These are phyloP conservation scores for Charina bottae DNA, from an alignment of 2,113 vertebrate species.

Conservation along the genomic window DNA sequence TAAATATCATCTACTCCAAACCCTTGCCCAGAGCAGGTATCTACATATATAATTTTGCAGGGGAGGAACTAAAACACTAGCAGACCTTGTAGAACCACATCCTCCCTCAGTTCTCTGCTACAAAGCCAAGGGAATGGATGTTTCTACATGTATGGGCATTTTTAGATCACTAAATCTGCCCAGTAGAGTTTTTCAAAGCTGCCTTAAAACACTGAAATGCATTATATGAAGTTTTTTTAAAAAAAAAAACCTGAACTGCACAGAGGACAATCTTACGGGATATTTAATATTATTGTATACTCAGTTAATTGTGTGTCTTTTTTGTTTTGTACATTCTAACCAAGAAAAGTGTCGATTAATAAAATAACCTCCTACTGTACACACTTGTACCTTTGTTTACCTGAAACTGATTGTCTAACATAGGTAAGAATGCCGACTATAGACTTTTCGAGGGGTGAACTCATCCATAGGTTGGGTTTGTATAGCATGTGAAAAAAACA, in stretches of 20 bases:
- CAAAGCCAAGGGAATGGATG: neutral
- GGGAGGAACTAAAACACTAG: neutral
- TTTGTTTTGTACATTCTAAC: conserved; percentile 42
- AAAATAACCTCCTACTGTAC: conserved; percentile 36
- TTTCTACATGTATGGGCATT: neutral
- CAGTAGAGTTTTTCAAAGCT: conserved; percentile 44
- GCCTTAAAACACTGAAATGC: conserved; percentile 57
- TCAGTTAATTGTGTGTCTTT: neutral
- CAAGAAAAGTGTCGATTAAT: conserved; percentile 37
- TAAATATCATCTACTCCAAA: neutral
- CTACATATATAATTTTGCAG: neutral
- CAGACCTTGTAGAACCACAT: no score
- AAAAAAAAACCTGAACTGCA: neutral
- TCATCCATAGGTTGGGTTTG: neutral
- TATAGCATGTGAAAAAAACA: neutral
- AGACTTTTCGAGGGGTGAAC: neutral
- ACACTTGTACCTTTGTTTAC: neutral
- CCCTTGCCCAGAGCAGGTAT: no score
- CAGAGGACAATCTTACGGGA: conserved; percentile 57
- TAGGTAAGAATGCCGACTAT: neutral
- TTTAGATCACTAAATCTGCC: neutral
- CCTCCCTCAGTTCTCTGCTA: neutral
- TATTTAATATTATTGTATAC: conserved; percentile 42
- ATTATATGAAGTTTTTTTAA: neutral
- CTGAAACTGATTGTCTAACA: neutral